Evolutionary conservation across 2,797 vertebrate species (phyloP), one percentile per base, ranked within the genome.

Genomic region (Alosa sapidissima): DNA sequence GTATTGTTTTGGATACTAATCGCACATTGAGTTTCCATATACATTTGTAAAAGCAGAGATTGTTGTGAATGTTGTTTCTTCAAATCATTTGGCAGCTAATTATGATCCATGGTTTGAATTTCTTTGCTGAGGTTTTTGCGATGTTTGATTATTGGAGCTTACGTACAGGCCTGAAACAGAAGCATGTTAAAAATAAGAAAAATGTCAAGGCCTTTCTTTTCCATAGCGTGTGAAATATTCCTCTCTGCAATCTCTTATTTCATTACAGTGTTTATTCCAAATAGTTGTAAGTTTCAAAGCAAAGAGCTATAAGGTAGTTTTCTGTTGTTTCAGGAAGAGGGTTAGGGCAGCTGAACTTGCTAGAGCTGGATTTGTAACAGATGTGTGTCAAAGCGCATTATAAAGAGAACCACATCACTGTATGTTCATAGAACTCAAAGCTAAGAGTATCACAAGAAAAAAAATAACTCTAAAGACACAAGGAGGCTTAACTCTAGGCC

Each of bases 401-500:
- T 45, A 78, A 78, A 41, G 41, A 78, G 72, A 78, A 47, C 72
- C 72, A 78, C 72, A 47, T 47, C 72, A 78, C 72, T 78, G 72
- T 78, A 78, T 16, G 72, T 78, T 78, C 72, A 78, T 47, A 78
- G 72, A 78, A 47, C 72, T 78, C 36, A 78, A 78, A 78, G 41
- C 72, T 84, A 78, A 54, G 51, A 84, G 52, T 85, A 87, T 65
- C n/a, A 45, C 49, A 75, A 75, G 45, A 72, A 49, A 82, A 51
- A 51, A 51, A 51, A 58, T n/a, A 82, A 52, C 58, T 47, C 51
- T 78, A 78, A 78, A 78, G 7, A 78, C 36, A 78, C 72, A 14
- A 41, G 41, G 7, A 78, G 72, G 72, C 36, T 41, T 45, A 19
- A 41, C 16, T 19, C 87, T 86, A 85, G 87, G 87, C 89, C 86